Base-by-base conservation (phyloP, 1,140 invertebrate species). In the Heliconius melpomene region DNA sequence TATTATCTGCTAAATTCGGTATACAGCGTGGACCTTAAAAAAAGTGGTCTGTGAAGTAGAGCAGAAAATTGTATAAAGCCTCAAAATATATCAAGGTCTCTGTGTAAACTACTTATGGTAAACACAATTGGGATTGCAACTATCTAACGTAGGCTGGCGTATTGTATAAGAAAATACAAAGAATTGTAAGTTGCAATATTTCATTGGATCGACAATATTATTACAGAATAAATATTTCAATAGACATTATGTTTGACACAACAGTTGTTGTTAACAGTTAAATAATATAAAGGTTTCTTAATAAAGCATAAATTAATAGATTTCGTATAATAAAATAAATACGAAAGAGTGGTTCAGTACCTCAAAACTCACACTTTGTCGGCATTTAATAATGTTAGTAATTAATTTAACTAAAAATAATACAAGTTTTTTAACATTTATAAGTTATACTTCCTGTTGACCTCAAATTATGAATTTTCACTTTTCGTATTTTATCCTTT, bases 1-100 rank as follows among this genome's bases (percentile, higher is more conserved):
- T 46, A 46, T 46, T 3, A 2, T 11, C 40, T 16, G 2, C 9
- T 46, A 13, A 11, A 46, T 16, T 0, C 0, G 40, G 5, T 5
- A 46, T 60, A 46, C 38, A 9, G 9, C 11, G 9, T 40, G 38
- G 11, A 46, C 5, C 3, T 46, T 0, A 16, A 13, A 46, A 13
- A 46, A 46, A 46, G 0, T 2, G 2, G 23, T 29, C 23, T 26
- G 71, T 84, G 73, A 88, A 89, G 79, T 87, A 79, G 85, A 88
- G 87, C 87, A 84, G 79, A 89, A 89, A 88, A 83, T 76, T 72
- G 70, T 72, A 75, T 75, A 81, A 78, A 73, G 52, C 46, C 60
- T 73, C 18, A 52, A 36, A 79, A 36, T 66, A 11, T 66, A 83
- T 81, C 84, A 89, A 87, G 86, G 86, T 84, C 79, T 79, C 46